Evolutionary conservation across 2,888 invertebrate genomes (phyloP).

Genomic region (Crematogaster levior): DNA sequence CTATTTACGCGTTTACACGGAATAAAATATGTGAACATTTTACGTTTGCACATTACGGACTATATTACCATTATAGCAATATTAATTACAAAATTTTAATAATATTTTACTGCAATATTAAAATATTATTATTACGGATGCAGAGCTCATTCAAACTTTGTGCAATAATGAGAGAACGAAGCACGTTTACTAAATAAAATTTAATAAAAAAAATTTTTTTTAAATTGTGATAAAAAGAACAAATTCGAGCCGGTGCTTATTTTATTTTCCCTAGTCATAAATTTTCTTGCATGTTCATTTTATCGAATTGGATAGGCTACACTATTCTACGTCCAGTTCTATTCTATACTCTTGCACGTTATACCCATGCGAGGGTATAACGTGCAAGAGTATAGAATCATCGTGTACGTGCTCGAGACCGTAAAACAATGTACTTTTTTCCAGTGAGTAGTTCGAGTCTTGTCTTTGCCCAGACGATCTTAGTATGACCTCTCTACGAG

Average conservation of each 20-base stretch:
- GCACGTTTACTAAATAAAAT: not conserved
- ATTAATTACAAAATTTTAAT: constrained; percentile 15
- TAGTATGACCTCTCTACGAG: not conserved
- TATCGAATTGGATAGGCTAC: constrained; percentile 39
- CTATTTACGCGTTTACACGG: not conserved
- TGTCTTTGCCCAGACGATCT: constrained; percentile 12
- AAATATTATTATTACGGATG: constrained; percentile 4
- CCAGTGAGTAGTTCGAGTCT: constrained; percentile 23
- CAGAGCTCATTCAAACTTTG: not conserved
- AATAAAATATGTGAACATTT: not conserved
- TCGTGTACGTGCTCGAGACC: constrained; percentile 58
- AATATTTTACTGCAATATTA: not conserved
- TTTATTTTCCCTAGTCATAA: constrained; percentile 19
- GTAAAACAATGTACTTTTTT: constrained; percentile 46
- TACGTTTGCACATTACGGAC: not conserved
- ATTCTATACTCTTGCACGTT: constrained; percentile 17
- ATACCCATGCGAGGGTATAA: constrained; percentile 28
- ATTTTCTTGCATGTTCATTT: constrained; percentile 35
- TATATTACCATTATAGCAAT: constrained; percentile 15
- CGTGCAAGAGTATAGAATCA: constrained; percentile 44
- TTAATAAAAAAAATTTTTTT: not conserved
- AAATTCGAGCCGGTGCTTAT: constrained; percentile 17
- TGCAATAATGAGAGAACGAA: not conserved
- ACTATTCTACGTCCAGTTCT: constrained; percentile 30
- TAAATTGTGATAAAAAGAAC: not conserved